A percentile compares a stretch with the other conserved stretches of the same genome.
These are phyloP conservation scores for Agrypnus murinus DNA, from an alignment of 2,888 invertebrate genomes.

Conservation along the genomic window DNA sequence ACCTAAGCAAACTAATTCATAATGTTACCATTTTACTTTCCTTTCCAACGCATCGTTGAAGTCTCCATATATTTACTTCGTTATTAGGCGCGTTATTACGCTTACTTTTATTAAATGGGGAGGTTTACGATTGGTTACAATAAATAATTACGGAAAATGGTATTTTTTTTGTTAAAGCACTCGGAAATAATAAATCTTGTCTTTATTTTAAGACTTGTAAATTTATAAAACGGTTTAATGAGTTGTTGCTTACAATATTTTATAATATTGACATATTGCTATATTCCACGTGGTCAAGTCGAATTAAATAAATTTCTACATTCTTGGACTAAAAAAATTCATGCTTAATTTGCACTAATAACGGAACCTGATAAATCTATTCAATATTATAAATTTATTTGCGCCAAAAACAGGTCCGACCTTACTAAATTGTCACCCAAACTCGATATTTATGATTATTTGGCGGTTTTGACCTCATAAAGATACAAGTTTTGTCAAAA, in stretches of 20 bases:
- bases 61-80: not conserved
- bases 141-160: not conserved
- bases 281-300: not conserved
- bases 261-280: conserved; percentile 10
- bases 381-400: not conserved
- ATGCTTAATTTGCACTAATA: not conserved
- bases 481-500: not conserved
- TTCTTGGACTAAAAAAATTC: not conserved
- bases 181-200: conserved; percentile 6
- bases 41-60: conserved; percentile 23
- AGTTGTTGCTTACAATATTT: not conserved
- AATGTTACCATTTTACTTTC: not conserved
- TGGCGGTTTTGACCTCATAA: not conserved
- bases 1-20: not conserved
- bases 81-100: too few species aligned
- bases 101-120: not conserved
- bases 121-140: not conserved
- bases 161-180: not conserved
- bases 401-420: not conserved
- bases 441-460: not conserved
- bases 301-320: not conserved
- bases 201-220: not conserved
- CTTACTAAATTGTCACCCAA: not conserved
- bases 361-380: not conserved
- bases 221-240: conserved; percentile 5